phyloP scores from a whole-genome alignment of 2,888 invertebrate genomes.

The Spilosoma lubricipeda region DNA sequence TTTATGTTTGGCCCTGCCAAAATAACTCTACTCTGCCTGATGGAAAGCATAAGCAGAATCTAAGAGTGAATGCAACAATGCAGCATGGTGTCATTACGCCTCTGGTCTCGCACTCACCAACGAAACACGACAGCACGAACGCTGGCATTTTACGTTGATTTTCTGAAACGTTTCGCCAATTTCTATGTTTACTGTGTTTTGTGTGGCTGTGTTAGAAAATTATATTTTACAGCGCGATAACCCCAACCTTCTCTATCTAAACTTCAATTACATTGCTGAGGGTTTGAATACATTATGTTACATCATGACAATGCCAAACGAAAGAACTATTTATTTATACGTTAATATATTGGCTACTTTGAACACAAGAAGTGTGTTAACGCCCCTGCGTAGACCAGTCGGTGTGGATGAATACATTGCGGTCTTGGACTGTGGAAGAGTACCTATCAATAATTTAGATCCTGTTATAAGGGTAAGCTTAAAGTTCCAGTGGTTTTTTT shows the following conservation, averaged over 20 bases:
- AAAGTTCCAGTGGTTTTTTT: not conserved
- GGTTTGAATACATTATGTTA: constrained; percentile 73
- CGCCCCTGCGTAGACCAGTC: constrained; percentile 68
- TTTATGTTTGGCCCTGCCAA: too few relatives aligned
- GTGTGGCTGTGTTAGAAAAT: not conserved
- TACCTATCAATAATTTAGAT: constrained; percentile 82
- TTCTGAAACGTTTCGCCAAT: too few relatives aligned
- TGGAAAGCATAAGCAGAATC: too few relatives aligned
- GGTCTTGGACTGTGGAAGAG: constrained; percentile 76
- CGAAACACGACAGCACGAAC: too few relatives aligned
- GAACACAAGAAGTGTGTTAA: constrained; percentile 67
- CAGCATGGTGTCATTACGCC: too few relatives aligned
- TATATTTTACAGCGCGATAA: constrained; percentile 64
- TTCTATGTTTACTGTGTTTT: not conserved
- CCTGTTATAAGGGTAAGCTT: constrained; percentile 77
- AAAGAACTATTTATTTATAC: constrained; percentile 67
- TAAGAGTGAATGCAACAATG: too few relatives aligned
- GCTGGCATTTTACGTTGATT: too few relatives aligned
- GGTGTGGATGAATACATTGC: constrained; percentile 63
- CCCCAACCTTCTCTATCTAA: constrained; percentile 66
- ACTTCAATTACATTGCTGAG: constrained; percentile 66
- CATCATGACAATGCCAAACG: constrained; percentile 73
- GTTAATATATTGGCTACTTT: constrained; percentile 66
- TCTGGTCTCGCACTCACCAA: too few relatives aligned
- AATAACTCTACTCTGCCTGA: too few relatives aligned